A percentile compares a stretch with the other conserved stretches of the same genome.
Conservation (phyloP, 2,888 invertebrate species). For the Dynastes maya region DNA sequence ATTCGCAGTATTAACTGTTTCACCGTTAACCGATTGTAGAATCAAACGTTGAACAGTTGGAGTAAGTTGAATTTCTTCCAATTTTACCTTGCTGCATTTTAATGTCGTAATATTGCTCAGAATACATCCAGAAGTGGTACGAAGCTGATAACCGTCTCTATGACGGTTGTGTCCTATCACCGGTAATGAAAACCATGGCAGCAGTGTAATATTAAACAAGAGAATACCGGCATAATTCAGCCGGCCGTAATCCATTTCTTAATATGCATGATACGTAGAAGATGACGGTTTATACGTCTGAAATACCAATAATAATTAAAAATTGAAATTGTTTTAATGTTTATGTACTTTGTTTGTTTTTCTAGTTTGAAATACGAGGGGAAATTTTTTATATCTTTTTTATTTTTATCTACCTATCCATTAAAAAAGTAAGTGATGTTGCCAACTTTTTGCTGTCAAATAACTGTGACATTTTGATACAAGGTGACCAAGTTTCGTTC, state of each 20-base stretch:
- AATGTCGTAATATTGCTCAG: constrained; percentile 53
- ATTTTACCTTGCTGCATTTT: constrained; percentile 66
- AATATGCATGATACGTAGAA: constrained; percentile 41
- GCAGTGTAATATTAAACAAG: constrained; percentile 56
- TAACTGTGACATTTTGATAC: too few species aligned
- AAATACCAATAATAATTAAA: constrained; percentile 13
- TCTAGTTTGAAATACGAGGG: too few species aligned
- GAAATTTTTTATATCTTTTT: too few species aligned
- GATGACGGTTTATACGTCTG: constrained; percentile 34
- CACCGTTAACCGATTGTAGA: constrained; percentile 72
- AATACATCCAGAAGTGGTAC: constrained; percentile 57
- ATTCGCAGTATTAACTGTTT: constrained; percentile 52
- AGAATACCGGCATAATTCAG: constrained; percentile 52
- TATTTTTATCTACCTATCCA: too few species aligned
- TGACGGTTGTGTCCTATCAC: constrained; percentile 61
- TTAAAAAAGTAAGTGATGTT: too few species aligned
- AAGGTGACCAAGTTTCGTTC: too few species aligned
- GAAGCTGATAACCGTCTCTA: constrained; percentile 55
- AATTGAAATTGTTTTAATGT: background rate
- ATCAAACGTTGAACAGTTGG: constrained; percentile 55
- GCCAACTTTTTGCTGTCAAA: too few species aligned
- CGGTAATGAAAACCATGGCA: constrained; percentile 51
- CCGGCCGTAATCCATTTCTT: constrained; percentile 51
- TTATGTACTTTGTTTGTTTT: too few species aligned
- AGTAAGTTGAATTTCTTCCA: constrained; percentile 69